These are phyloP conservation scores for Acleris sparsana DNA, from an alignment of 2,888 invertebrate genomes.

Conservation along the genomic window DNA sequence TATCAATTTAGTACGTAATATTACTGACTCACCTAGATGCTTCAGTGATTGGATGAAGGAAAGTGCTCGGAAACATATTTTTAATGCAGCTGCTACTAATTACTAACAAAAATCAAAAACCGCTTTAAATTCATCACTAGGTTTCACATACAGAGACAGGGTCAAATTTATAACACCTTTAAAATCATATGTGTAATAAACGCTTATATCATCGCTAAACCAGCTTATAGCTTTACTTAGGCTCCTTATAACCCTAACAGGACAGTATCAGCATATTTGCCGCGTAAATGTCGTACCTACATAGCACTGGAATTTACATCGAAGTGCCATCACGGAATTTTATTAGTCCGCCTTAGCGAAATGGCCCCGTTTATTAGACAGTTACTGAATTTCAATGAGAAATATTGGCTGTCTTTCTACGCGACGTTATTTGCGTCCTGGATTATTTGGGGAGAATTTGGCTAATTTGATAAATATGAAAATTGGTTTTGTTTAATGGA, in stretches of 20 bases:
- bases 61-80: too few species aligned
- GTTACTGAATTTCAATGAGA: constrained; percentile 67
- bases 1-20: too few species aligned
- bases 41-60: too few species aligned
- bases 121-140: background rate
- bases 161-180: background rate
- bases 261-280: constrained; percentile 4
- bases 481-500: too few species aligned
- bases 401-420: constrained; percentile 46
- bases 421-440: background rate
- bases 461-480: too few species aligned
- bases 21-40: too few species aligned
- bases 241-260: constrained; percentile 3
- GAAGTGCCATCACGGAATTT: constrained; percentile 42
- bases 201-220: background rate
- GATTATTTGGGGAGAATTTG: background rate
- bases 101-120: too few species aligned
- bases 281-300: constrained; percentile 29
- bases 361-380: constrained; percentile 61
- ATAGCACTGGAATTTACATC: constrained; percentile 44
- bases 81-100: too few species aligned
- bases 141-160: too few species aligned
- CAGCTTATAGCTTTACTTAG: background rate
- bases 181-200: background rate
- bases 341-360: constrained; percentile 47